These are phyloP conservation scores for Ceyx erithaca DNA, from an alignment of 2,797 vertebrate genomes.

Conservation along the genomic window DNA sequence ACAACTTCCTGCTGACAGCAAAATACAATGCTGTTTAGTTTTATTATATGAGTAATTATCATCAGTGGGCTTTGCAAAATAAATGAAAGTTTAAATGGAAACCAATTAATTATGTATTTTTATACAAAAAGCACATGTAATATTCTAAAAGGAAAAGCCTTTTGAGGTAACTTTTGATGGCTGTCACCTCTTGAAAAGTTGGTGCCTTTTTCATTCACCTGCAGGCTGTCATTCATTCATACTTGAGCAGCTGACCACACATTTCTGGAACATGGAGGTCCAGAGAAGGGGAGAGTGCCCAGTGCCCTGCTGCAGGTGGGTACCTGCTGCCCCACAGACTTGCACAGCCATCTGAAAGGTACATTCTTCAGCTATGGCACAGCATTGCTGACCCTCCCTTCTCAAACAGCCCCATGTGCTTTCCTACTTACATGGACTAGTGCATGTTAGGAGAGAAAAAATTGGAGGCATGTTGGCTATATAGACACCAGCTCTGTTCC, in stretches of 20 bases:
- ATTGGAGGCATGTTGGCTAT: accelerated
- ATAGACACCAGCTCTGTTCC: background rate
- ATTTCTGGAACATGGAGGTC: background rate
- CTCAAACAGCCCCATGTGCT: background rate
- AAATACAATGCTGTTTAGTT: background rate
- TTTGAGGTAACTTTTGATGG: background rate
- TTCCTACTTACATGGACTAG: background rate
- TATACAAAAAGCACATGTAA: accelerated
- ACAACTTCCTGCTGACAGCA: background rate
- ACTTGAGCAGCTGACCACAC: background rate
- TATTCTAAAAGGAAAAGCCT: background rate
- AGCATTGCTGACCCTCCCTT: background rate
- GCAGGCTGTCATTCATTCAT: background rate
- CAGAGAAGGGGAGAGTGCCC: background rate
- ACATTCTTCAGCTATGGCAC: accelerated
- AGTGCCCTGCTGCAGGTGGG: background rate
- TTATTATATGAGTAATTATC: too few relatives aligned
- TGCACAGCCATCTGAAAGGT: background rate
- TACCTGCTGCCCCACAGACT: background rate
- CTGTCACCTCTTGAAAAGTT: background rate
- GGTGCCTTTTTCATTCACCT: background rate
- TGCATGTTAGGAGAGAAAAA: background rate
- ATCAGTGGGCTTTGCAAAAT: too few relatives aligned
- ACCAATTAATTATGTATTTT: background rate
- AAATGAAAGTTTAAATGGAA: too few relatives aligned